Percentiles rank a stretch among this genome's conserved stretches.
phyloP scores from a whole-genome alignment of 2,888 invertebrate genomes.

The Branchipolynoe longqiensis region DNA sequence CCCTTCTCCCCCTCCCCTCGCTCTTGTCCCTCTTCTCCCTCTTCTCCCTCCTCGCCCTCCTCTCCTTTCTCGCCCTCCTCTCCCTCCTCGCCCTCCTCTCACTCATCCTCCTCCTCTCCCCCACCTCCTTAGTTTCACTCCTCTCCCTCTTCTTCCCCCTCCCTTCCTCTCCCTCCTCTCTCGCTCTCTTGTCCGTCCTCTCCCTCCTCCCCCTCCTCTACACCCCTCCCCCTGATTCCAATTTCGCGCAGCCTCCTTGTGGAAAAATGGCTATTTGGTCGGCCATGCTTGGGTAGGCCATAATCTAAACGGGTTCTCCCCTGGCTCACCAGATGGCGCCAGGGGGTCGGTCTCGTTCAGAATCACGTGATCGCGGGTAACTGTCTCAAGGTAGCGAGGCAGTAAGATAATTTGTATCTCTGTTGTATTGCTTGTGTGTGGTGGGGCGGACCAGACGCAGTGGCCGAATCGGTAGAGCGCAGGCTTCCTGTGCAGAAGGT shows the following conservation, averaged over 20 bases:
- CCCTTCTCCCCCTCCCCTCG: too few species aligned
- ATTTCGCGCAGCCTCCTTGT: slow-evolving; percentile 17
- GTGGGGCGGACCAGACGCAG: too few species aligned
- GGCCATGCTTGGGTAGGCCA: slow-evolving; percentile 15
- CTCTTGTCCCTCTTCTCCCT: too few species aligned
- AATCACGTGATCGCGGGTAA: slow-evolving; percentile 13
- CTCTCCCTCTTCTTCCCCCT: neutral
- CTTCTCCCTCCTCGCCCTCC: too few species aligned
- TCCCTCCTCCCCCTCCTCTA: neutral
- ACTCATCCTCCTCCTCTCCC: neutral
- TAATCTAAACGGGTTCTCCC: slow-evolving; percentile 15
- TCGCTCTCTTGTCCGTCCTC: neutral
- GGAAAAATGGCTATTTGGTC: slow-evolving; percentile 35
- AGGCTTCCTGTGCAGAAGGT: too few species aligned
- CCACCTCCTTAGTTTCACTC: neutral
- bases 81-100: too few species aligned
- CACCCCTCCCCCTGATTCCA: neutral
- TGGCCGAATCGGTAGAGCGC: too few species aligned
- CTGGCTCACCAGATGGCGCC: neutral
- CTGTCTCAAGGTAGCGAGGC: too few species aligned
- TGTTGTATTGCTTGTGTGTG: too few species aligned
- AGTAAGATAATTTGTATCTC: too few species aligned
- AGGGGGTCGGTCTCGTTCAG: neutral
- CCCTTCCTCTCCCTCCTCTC: neutral
- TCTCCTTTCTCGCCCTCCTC: too few species aligned